phyloP scores from a whole-genome alignment of 2,113 vertebrate species.

The Tragelaphus imberbis region DNA sequence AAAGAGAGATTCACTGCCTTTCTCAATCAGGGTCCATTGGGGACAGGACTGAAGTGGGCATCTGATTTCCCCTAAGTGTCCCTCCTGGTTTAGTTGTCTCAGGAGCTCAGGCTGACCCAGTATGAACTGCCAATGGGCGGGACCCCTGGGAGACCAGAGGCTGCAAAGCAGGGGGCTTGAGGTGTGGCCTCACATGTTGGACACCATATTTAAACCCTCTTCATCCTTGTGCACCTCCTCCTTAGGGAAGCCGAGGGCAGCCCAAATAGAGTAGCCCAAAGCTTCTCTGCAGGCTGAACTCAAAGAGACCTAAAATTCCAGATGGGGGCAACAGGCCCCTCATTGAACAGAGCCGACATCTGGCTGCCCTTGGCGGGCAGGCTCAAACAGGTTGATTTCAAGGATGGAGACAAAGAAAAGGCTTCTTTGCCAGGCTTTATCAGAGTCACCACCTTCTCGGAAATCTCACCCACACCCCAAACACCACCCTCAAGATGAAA shows the following conservation, averaged over 20 bases:
- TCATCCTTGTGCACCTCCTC: neutral
- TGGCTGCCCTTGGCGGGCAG: neutral
- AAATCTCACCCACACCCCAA: neutral
- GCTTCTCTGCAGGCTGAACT: neutral
- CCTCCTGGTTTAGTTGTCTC: neutral
- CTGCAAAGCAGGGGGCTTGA: neutral
- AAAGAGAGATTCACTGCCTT: neutral
- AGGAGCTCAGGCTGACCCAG: neutral
- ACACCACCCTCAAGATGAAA: neutral
- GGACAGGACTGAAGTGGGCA: neutral
- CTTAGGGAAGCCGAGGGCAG: neutral
- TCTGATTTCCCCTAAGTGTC: neutral
- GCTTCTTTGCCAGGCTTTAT: neutral
- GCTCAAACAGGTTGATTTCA: neutral
- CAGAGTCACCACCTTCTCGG: neutral
- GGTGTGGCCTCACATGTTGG: neutral
- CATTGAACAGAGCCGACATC: neutral
- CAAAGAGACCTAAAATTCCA: neutral
- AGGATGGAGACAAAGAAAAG: neutral
- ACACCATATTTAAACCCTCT: neutral
- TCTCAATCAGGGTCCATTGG: neutral
- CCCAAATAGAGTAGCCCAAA: neutral
- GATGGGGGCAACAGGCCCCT: neutral
- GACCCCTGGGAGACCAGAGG: neutral
- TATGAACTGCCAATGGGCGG: neutral